A percentile compares a stretch with the other conserved stretches of the same genome.
Conservation (phyloP, 2,113 vertebrate species). For the Elaphurus davidianus region DNA sequence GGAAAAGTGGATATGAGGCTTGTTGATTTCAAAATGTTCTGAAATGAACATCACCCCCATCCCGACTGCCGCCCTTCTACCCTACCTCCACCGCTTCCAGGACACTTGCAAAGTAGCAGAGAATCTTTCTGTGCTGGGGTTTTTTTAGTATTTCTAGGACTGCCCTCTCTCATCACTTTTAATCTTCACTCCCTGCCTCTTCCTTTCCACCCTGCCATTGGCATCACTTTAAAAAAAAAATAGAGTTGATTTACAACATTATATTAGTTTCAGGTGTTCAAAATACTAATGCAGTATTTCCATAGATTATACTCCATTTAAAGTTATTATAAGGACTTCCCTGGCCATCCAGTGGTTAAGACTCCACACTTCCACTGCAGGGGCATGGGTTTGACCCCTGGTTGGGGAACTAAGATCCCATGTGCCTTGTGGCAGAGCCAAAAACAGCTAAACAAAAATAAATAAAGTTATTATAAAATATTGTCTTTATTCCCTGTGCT, state of each 20-base stretch:
- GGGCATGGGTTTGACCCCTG: neutral
- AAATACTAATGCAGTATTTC: neutral
- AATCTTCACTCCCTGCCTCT: conserved; percentile 34
- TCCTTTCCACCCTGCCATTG: neutral
- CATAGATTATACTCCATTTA: neutral
- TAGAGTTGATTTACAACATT: neutral
- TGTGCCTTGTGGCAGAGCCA: neutral
- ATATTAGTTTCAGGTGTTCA: neutral
- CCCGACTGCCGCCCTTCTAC: neutral
- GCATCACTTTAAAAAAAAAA: neutral
- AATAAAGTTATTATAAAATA: neutral
- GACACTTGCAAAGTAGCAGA: neutral
- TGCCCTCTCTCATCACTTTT: neutral
- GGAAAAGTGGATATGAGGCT: neutral
- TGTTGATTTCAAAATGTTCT: neutral
- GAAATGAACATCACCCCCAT: neutral
- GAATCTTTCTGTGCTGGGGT: neutral
- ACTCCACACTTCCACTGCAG: neutral
- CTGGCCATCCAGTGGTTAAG: neutral
- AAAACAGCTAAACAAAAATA: neutral
- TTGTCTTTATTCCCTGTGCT: neutral
- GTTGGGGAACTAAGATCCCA: neutral
- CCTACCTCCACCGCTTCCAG: neutral
- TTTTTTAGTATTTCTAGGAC: neutral
- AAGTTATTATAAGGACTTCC: neutral